A percentile compares a stretch with the other conserved stretches of the same genome.
Conservation (phyloP, 2,888 invertebrate genomes). For the Pseudolycoriella hygida region DNA sequence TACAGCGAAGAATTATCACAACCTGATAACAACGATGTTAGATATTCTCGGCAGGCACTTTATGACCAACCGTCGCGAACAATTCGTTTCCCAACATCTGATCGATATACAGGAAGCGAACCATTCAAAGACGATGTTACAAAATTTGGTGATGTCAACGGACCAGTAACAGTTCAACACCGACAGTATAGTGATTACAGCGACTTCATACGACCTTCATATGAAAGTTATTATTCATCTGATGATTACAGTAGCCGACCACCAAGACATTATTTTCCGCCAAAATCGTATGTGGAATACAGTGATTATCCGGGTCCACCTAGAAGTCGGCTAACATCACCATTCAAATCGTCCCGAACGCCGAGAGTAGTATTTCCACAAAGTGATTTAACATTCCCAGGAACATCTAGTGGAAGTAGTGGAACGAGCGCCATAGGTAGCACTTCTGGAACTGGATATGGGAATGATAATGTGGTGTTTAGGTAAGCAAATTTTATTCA, state of each 20-base stretch:
- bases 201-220: slow-evolving; percentile 15
- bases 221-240: slow-evolving; percentile 21
- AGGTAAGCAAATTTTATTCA: slow-evolving; percentile 17
- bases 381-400: slow-evolving; percentile 9
- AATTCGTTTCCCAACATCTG: not conserved
- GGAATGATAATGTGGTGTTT: slow-evolving; percentile 27
- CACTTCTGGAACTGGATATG: slow-evolving; percentile 22
- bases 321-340: slow-evolving; percentile 21
- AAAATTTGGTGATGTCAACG: slow-evolving; percentile 29
- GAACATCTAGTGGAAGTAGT: too few relatives aligned
- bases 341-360: slow-evolving; percentile 24
- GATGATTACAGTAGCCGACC: slow-evolving; percentile 15
- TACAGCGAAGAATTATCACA: slow-evolving; percentile 21
- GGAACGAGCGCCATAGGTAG: slow-evolving; percentile 19
- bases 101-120: not conserved
- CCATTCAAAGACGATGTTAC: slow-evolving; percentile 27
- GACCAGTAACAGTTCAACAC: slow-evolving; percentile 24
- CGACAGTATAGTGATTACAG: slow-evolving; percentile 6
- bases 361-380: slow-evolving; percentile 27
- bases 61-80: not conserved
- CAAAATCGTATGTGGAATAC: slow-evolving; percentile 24
- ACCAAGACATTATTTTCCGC: slow-evolving; percentile 22
- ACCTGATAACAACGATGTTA: slow-evolving; percentile 14
- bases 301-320: slow-evolving; percentile 20
- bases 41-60: slow-evolving; percentile 16